phyloP scores from a whole-genome alignment of 2,113 vertebrate species.

The Daboia siamensis region DNA sequence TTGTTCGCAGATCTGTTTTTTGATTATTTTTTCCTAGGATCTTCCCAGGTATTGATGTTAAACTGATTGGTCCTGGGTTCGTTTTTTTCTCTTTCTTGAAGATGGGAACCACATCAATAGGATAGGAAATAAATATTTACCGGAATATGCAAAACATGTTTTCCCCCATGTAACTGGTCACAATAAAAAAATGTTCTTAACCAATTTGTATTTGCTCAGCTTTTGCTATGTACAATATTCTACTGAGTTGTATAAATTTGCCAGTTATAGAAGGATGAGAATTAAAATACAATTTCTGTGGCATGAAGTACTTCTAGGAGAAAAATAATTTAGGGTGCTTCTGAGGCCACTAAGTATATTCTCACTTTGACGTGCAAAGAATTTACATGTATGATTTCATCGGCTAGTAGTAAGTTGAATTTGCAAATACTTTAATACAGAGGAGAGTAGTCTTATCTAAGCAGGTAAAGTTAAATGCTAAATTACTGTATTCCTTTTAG shows the following conservation, averaged over 20 bases:
- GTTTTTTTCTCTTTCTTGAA: too few relatives aligned
- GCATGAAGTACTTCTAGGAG: conserved; percentile 52
- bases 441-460: conserved; percentile 39
- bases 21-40: too few relatives aligned
- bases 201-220: conserved; percentile 49
- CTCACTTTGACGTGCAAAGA: conserved; percentile 51
- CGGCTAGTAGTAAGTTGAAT: conserved; percentile 71
- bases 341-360: conserved; percentile 63
- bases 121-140: conserved; percentile 62
- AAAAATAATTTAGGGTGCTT: conserved; percentile 64
- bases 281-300: conserved; percentile 60
- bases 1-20: too few relatives aligned
- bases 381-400: conserved; percentile 62
- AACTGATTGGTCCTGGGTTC: too few relatives aligned
- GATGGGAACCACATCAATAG: conserved; percentile 24
- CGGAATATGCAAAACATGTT: conserved; percentile 51
- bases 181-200: conserved; percentile 43
- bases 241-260: conserved; percentile 64
- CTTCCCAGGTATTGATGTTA: too few relatives aligned
- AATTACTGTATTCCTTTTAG: conserved; percentile 64
- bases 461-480: conserved; percentile 61
- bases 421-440: conserved; percentile 61
- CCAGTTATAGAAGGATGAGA: conserved; percentile 64
- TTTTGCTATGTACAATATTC: conserved; percentile 66
- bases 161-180: conserved; percentile 64